Conservation (phyloP, 2,888 invertebrate genomes). For the Caenorhabditis zanzibari region DNA sequence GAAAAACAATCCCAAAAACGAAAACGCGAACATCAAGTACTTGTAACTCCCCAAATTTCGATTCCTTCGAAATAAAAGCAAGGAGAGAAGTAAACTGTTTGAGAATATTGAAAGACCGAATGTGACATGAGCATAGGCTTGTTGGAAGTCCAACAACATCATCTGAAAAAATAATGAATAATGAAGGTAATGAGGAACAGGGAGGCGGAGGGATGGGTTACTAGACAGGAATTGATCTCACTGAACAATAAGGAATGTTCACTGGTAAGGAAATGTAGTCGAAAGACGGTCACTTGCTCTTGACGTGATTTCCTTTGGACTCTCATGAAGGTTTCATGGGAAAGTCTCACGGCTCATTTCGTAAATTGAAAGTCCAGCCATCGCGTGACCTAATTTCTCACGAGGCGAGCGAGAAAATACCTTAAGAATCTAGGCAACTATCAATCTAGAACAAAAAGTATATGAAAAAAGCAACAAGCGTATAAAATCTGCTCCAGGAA, state of each 20-base stretch:
- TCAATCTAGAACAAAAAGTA: too few relatives aligned
- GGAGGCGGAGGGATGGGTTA: too few relatives aligned
- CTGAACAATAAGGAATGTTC: slow-evolving; percentile 2
- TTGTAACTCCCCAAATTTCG: slow-evolving; percentile 54
- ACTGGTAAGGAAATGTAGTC: neutral
- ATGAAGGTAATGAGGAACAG: neutral
- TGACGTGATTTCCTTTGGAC: neutral
- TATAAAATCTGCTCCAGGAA: too few relatives aligned
- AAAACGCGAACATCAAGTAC: slow-evolving; percentile 60
- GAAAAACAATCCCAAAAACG: slow-evolving; percentile 49
- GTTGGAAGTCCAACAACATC: slow-evolving; percentile 55
- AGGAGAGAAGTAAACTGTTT: slow-evolving; percentile 41
- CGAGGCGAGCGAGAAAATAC: neutral
- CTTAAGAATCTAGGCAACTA: too few relatives aligned
- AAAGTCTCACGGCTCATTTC: neutral
- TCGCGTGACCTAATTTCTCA: neutral
- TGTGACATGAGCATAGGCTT: slow-evolving; percentile 52
- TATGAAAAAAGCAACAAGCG: too few relatives aligned
- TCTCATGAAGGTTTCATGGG: neutral
- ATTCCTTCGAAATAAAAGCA: slow-evolving; percentile 44
- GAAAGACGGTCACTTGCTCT: slow-evolving; percentile 2
- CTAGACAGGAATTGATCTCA: slow-evolving; percentile 5
- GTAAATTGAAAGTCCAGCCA: too few relatives aligned
- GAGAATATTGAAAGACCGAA: slow-evolving; percentile 47
- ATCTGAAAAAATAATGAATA: slow-evolving; percentile 33